Base-by-base conservation (phyloP, 1,140 invertebrate genomes). In the Procambarus clarkii region DNA sequence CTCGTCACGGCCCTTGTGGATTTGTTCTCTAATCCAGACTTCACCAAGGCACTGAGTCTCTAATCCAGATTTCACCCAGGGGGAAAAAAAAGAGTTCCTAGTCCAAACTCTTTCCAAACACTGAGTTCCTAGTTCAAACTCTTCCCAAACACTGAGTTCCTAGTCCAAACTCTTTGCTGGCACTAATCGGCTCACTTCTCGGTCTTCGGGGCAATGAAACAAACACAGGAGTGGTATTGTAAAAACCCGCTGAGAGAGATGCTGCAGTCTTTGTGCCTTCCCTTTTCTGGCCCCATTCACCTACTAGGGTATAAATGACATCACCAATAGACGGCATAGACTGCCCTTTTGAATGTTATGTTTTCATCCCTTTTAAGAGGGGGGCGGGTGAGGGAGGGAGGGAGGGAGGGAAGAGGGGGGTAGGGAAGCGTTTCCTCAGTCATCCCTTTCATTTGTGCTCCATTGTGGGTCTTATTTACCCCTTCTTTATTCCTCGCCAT, bases 401-500 rank as follows among this genome's bases (percentile, higher is more conserved):
- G 5, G 50, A 0, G 2, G 4, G 50, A 11, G 2, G 13, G 2
- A 11, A 11, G 50, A 3, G 4, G 50, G 50, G 50, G 50, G 50
- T 8, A 8, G 13, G 50, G 13, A 54, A 54, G 60, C 89, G 89
- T 91, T 85, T 90, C 82, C 64, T 91, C 83, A 76, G 89, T 85
- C 81, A 91, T 91, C 58, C 82, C 83, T 91, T 91, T 91, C 89
- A 91, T 91, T 91, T 91, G 82, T 85, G 89, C 74, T 85, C 89
- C 24, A 91, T 91, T 91, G 89, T 91, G 89, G 82, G 50, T 24
- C 89, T 91, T 91, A 91, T 91, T 91, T 91, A 91, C 89, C 80
- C 89, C 89, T 91, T 91, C 89, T 91, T 91, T 91, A 91, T 91
- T 82, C 89, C 88, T 85, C 77, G 82, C 82, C 54, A 91, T 91